Conservation (phyloP, 1,140 invertebrate species). For the Sycophila sp. region DNA sequence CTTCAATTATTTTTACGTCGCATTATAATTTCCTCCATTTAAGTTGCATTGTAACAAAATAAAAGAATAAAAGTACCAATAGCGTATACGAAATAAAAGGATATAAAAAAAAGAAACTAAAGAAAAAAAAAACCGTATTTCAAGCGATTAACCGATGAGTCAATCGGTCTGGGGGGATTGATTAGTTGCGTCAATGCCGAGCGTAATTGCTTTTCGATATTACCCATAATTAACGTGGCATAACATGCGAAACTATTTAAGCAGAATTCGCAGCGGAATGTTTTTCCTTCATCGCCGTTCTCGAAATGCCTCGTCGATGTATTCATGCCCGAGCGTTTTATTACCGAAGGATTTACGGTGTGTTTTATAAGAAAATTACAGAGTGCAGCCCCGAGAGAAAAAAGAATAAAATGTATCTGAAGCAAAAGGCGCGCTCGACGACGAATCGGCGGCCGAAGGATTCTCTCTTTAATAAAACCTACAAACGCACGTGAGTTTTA, state of each 20-base stretch:
- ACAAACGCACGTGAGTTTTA: no score
- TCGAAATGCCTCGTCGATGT: constrained; percentile 21
- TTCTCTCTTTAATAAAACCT: no score
- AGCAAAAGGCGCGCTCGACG: background rate
- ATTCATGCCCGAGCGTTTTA: constrained; percentile 13
- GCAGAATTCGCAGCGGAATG: constrained; percentile 6
- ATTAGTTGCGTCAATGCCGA: constrained; percentile 19
- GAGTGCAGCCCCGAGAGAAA: background rate
- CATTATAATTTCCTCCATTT: no score
- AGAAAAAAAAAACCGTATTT: no score
- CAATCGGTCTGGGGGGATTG: no score
- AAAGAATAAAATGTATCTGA: background rate
- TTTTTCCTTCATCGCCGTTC: background rate
- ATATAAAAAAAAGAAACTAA: no score
- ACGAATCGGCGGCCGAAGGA: no score
- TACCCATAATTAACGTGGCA: constrained; percentile 13
- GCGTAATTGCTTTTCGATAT: constrained; percentile 31
- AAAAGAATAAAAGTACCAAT: no score
- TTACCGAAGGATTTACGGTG: constrained; percentile 12
- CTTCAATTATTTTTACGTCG: no score
- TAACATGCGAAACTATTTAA: constrained; percentile 28
- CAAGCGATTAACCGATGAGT: no score
- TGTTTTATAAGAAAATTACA: constrained; percentile 35
- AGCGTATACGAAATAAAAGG: no score
- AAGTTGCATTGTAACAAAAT: no score